Percentiles rank a stretch among this genome's conserved stretches.
Conservation (phyloP, 2,113 vertebrate species). For the Callithrix jacchus region DNA sequence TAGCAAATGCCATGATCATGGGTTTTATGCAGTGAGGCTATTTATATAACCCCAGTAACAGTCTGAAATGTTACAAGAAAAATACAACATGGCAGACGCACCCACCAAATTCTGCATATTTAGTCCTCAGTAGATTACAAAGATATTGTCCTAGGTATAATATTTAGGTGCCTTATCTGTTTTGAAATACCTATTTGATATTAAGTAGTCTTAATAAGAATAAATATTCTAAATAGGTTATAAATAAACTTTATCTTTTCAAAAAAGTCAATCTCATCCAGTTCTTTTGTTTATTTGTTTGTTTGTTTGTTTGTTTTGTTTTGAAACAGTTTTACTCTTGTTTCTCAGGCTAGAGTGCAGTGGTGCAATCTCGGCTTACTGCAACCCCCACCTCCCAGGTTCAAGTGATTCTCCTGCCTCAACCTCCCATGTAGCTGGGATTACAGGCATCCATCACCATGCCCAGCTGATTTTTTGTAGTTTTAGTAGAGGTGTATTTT, state of each 20-base stretch:
- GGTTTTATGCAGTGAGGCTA: background rate
- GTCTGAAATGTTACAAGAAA: conserved; percentile 36
- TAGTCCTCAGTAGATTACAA: background rate
- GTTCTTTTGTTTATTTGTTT: background rate
- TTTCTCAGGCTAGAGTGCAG: background rate
- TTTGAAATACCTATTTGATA: background rate
- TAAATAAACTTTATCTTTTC: conserved; percentile 2
- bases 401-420: background rate
- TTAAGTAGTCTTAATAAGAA: conserved; percentile 40
- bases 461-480: too few relatives aligned
- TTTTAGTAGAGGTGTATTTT: too few relatives aligned
- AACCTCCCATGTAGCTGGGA: too few relatives aligned
- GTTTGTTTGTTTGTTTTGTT: too few relatives aligned
- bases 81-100: background rate
- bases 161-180: background rate
- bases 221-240: conserved; percentile 12
- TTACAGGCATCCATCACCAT: too few relatives aligned
- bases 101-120: background rate
- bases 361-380: background rate
- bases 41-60: background rate
- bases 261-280: conserved; percentile 19
- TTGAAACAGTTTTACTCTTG: too few relatives aligned
- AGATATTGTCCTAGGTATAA: background rate
- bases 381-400: background rate
- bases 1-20: background rate